Base-by-base conservation (phyloP, 2,888 invertebrate species). In the Nebria brevicollis region DNA sequence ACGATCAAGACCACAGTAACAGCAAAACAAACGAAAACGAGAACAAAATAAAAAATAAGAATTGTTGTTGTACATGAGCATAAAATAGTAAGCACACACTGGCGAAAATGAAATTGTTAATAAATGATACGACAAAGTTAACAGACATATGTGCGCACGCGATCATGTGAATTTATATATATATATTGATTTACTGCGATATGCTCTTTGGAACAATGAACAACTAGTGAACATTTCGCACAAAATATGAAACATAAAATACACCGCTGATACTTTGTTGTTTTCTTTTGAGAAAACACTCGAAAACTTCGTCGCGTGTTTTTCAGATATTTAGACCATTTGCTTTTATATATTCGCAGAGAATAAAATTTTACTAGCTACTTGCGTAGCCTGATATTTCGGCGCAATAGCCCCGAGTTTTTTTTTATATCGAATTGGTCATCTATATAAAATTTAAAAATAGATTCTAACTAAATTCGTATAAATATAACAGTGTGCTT, bases 121-220 rank as follows among this genome's bases (percentile, higher is more conserved):
- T 79, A 72, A 64, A 68, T 54, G 72, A 72, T 34, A 72, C 26
- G 54, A 66, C 79, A 79, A 79, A 54, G 79, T 68, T 74, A 66
- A 42, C n/a, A 77, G 1, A 70, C 72, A 77, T 54, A 76, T 42
- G 70, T 81, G 80, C 80, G 80, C 80, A 81, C 75, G 80, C 75
- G 54, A 76, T 75, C 80, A 80, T 64, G 54, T 72, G 41, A 70
- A 70, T 76, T 66, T 54, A 72, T 41, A 43, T 75, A 74, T 54
- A 72, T 41, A 43, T 75, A 74, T 79, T 75, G 79, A 79, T 79
- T 79, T 79, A 20, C 78, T 10, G 41, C 66, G 41, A 66, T 80
- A 10, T 54, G 65, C 25, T 72, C 26, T 77, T 77, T 54, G 74
- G 43, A 66, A 79, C 66, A 74, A 78, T 74, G 66, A n/a, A 13